Evolutionary conservation across 2,888 invertebrate genomes (phyloP).

Genomic region (Ashinkailepas kermadecensis): DNA sequence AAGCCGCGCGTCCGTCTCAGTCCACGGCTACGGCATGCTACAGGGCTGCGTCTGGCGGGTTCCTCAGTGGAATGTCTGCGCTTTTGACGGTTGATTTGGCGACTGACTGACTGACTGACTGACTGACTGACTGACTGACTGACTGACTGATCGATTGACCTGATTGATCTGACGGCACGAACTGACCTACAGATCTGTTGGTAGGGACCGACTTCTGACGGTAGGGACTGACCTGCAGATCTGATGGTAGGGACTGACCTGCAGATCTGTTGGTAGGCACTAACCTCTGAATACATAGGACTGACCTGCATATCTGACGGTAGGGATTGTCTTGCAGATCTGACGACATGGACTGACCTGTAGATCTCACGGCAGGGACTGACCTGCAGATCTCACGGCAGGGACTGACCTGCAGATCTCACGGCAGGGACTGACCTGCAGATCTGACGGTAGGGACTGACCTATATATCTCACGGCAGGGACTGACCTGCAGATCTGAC

Average conservation of each 20-base stretch:
- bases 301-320: not conserved
- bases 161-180: not conserved
- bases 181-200: not conserved
- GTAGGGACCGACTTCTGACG: not conserved
- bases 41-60: too few species aligned
- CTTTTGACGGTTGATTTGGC: too few species aligned
- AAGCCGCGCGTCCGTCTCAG: too few species aligned
- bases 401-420: not conserved
- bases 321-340: not conserved
- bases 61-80: too few species aligned
- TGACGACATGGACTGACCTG: not conserved
- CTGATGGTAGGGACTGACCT: not conserved
- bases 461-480: not conserved
- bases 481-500: slow-evolving; percentile 67
- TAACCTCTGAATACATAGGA: too few species aligned
- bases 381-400: not conserved
- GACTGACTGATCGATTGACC: not conserved
- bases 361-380: not conserved
- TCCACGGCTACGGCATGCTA: too few species aligned
- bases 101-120: too few species aligned
- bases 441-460: not conserved
- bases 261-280: not conserved
- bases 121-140: too few species aligned
- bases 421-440: not conserved
- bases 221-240: not conserved